Percentiles rank a stretch among this genome's conserved stretches.
These are phyloP conservation scores for Drosophila eohydei DNA, from an alignment of 2,888 invertebrate genomes.

Conservation along the genomic window DNA sequence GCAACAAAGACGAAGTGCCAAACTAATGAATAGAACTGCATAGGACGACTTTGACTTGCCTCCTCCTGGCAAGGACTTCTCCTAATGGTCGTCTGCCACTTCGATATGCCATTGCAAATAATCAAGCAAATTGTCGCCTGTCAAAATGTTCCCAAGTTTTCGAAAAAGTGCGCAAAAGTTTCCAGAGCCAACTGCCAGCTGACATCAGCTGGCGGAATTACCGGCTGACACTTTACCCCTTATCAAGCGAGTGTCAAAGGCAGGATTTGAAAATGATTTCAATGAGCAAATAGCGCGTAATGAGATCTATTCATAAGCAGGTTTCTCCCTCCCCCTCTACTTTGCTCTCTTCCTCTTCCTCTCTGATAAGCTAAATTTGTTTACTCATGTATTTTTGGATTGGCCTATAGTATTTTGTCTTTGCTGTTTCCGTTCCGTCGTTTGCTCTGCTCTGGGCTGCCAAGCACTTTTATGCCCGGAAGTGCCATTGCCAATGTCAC, in stretches of 20 bases:
- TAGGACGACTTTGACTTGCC: constrained; percentile 18
- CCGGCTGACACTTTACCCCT: constrained; percentile 4
- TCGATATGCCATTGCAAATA: constrained; percentile 54
- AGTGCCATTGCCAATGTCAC: constrained; percentile 52
- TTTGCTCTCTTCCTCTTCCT: neutral
- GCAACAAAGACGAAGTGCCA: constrained; percentile 58
- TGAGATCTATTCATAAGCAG: constrained; percentile 45
- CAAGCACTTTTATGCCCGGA: constrained; percentile 25
- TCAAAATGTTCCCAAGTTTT: constrained; percentile 66
- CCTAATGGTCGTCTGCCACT: constrained; percentile 36
- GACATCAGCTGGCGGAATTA: constrained; percentile 10
- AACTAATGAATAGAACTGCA: constrained; percentile 65
- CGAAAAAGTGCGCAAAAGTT: constrained; percentile 56
- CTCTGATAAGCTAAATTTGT: constrained; percentile 1
- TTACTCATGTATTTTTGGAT: constrained; percentile 9
- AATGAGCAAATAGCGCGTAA: constrained; percentile 35
- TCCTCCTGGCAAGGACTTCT: constrained; percentile 12
- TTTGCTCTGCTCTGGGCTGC: neutral
- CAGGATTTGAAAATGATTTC: constrained; percentile 44
- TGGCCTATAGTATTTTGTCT: neutral
- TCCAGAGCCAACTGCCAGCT: constrained; percentile 28
- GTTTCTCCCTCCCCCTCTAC: neutral
- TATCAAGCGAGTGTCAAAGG: constrained; percentile 33
- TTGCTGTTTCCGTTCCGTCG: neutral
- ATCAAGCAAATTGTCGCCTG: constrained; percentile 79